Base-by-base conservation (phyloP, 2,888 invertebrate genomes). In the Nebria brevicollis region DNA sequence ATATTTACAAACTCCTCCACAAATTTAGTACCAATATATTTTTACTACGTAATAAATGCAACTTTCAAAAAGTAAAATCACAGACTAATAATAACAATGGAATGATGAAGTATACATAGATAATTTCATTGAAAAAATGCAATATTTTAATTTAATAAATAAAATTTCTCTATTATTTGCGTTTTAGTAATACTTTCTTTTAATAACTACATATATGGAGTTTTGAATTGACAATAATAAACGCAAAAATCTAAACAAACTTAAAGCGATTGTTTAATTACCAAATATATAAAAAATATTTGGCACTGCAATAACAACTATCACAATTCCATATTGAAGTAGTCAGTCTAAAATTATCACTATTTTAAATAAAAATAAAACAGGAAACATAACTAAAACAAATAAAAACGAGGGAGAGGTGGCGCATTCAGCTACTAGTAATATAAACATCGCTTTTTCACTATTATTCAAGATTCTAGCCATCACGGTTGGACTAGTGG, bases 291-390 rank as follows among this genome's bases (percentile, higher is more conserved):
- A 77, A 11, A 82, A 82, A 82, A 78, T 82, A 82, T 82, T 83
- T 83, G 82, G 83, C 82, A 83, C 82, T 83, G 82, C 66, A 81
- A 81, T 81, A 81, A 81, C 73, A 81, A 81, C 77, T 81, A 81
- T 81, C 81, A 81, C 81, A 81, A 81, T 81, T 81, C 77, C 81
- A 81, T 76, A 80, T 81, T 68, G 72, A 74, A 41, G 20, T 73
- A 75, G 54, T 81, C 81, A 81, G 81, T 81, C 81, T 81, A 77
- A 77, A 54, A 76, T 77, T 81, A 81, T 81, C 81, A 81, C 81
- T 81, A 81, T 41, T 54, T 54, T 54, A 54, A 54, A 54, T 54
- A 7, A 7, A 54, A 54, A 54, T 54, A 54, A 54, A 54, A 54
- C 54, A 54, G 54, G 54, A 54, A 54, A 54, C 54, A 11, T 7